These are phyloP conservation scores for Drosophila dunni DNA, from an alignment of 1,140 invertebrate species.

Conservation along the genomic window DNA sequence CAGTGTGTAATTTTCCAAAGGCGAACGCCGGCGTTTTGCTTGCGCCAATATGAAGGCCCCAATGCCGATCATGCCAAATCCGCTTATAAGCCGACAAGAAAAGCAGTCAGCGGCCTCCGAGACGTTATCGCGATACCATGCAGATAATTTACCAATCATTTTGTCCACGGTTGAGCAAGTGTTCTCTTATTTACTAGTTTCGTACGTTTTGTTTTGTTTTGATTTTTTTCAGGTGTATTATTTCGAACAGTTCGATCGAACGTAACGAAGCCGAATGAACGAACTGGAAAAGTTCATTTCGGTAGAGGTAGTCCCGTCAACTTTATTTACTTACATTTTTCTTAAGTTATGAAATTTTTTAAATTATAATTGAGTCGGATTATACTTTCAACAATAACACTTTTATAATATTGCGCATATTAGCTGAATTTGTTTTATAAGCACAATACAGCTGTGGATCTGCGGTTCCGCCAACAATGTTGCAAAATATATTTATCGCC, in stretches of 20 bases:
- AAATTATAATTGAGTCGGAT: too few relatives aligned
- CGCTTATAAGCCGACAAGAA: constrained; percentile 63
- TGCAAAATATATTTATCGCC: constrained; percentile 11
- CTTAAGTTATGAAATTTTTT: too few relatives aligned
- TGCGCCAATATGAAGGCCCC: constrained; percentile 60
- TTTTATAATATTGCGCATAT: too few relatives aligned
- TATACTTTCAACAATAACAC: too few relatives aligned
- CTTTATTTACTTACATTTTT: not conserved
- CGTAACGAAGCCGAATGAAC: not conserved
- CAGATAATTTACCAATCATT: constrained; percentile 66
- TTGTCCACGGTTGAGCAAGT: not conserved
- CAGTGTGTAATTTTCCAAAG: constrained; percentile 59
- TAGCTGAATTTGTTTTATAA: not conserved
- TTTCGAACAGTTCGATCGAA: constrained; percentile 1
- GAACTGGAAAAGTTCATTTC: not conserved
- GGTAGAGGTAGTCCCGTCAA: not conserved
- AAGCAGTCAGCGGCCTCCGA: constrained; percentile 57
- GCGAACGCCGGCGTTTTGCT: constrained; percentile 52
- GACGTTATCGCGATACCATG: constrained; percentile 58
- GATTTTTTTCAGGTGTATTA: not conserved
- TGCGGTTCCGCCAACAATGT: constrained; percentile 1
- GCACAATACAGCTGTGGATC: not conserved
- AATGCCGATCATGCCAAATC: constrained; percentile 65
- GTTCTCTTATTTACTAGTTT: constrained; percentile 10
- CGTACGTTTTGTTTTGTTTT: constrained; percentile 14